Percentiles rank a stretch among this genome's conserved stretches.
These are phyloP conservation scores for Molossus molossus DNA, from an alignment of 2,797 vertebrate species.

Conservation along the genomic window DNA sequence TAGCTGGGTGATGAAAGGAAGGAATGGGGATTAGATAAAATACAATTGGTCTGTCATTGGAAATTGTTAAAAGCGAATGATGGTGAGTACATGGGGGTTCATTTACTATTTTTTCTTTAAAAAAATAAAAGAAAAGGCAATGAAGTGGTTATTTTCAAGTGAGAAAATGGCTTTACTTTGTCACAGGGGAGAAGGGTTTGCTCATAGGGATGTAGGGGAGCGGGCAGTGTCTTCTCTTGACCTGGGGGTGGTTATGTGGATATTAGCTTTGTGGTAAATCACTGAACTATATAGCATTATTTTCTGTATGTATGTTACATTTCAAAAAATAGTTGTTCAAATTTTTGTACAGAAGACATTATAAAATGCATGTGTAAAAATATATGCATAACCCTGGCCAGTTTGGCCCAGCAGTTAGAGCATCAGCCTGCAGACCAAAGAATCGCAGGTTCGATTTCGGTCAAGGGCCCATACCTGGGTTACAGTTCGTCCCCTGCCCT, in stretches of 20 bases:
- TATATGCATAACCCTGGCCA: not conserved
- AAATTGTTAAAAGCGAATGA: not conserved
- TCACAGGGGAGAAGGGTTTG: not conserved
- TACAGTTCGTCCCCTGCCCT: no score
- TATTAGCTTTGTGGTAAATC: constrained; percentile 21
- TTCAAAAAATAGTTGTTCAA: constrained; percentile 20
- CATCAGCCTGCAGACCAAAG: no score
- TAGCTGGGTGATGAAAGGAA: not conserved
- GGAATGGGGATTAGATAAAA: not conserved
- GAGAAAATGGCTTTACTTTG: not conserved
- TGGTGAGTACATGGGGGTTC: not conserved
- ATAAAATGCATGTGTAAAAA: constrained; percentile 54
- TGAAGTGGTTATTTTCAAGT: not conserved
- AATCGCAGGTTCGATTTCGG: no score
- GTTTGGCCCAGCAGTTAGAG: no score
- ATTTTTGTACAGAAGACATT: not conserved
- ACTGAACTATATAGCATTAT: not conserved
- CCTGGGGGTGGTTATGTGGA: not conserved
- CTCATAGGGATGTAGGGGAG: not conserved
- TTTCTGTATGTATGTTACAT: constrained; percentile 8
- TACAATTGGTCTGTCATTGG: not conserved
- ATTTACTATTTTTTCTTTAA: not conserved
- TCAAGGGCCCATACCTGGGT: no score
- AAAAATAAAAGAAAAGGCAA: not conserved
- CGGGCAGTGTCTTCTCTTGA: not conserved